Evolutionary conservation across 2,888 invertebrate genomes (phyloP).

Genomic region (Sphaerophoria taeniata): DNA sequence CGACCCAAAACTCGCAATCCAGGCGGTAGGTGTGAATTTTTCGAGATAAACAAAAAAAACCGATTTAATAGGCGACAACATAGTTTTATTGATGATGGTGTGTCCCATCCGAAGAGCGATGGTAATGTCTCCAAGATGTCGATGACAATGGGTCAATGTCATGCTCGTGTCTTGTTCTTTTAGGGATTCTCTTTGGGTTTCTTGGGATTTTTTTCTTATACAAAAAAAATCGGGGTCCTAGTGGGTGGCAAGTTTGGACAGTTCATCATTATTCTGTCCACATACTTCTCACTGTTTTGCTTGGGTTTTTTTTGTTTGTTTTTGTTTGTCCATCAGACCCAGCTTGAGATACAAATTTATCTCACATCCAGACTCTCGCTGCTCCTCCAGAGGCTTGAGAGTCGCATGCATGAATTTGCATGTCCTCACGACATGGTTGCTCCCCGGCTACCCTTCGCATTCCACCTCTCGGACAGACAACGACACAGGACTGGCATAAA

Average conservation of each 20-base stretch:
- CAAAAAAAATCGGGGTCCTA: background rate
- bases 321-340: constrained; percentile 18
- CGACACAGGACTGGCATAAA: constrained; percentile 32
- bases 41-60: constrained; percentile 29
- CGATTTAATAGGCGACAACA: constrained; percentile 64
- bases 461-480: background rate
- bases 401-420: constrained; percentile 66
- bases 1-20: constrained; percentile 47
- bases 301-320: background rate
- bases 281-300: constrained; percentile 45
- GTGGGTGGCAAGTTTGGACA: constrained; percentile 71
- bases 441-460: background rate
- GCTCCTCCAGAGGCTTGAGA: background rate
- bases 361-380: constrained; percentile 45
- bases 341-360: constrained; percentile 69
- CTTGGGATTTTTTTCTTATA: constrained; percentile 4
- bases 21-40: constrained; percentile 62
- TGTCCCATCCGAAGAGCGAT: background rate
- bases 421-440: constrained; percentile 69
- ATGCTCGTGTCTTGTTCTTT: constrained; percentile 65
- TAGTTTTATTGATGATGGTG: constrained; percentile 63
- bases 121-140: background rate
- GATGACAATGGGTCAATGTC: constrained; percentile 66
- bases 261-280: constrained; percentile 68
- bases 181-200: constrained; percentile 3